Evolutionary conservation across 1,140 invertebrate genomes (phyloP).

Genomic region (Galleria mellonella): DNA sequence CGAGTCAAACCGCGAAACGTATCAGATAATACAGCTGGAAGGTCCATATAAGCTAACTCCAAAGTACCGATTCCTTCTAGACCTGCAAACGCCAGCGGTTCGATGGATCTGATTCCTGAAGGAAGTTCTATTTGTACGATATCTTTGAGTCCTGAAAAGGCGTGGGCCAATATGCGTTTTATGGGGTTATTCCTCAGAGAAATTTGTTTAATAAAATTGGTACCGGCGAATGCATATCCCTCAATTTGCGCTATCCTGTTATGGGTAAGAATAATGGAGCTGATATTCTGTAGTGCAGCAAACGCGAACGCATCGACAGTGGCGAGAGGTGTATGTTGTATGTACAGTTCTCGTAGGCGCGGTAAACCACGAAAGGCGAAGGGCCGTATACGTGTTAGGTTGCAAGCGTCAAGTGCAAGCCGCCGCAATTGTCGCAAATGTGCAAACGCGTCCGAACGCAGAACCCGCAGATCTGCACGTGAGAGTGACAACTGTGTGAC

Average conservation of each 20-base stretch:
- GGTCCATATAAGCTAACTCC: slow-evolving; percentile 88
- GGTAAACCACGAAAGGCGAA: slow-evolving; percentile 88
- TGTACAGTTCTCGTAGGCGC: slow-evolving; percentile 83
- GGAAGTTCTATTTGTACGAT: slow-evolving; percentile 85
- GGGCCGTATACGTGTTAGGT: slow-evolving; percentile 84
- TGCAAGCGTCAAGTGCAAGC: slow-evolving; percentile 86
- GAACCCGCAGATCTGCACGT: slow-evolving; percentile 85
- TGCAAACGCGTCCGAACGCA: slow-evolving; percentile 86
- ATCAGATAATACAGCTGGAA: slow-evolving; percentile 79
- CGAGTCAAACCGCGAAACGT: slow-evolving; percentile 86
- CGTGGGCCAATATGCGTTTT: slow-evolving; percentile 81
- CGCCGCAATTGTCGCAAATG: slow-evolving; percentile 82
- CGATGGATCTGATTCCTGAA: slow-evolving; percentile 83
- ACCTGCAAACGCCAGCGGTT: slow-evolving; percentile 86
- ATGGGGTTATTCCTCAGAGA: slow-evolving; percentile 86
- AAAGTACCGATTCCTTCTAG: slow-evolving; percentile 84
- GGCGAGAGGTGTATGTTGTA: slow-evolving; percentile 86
- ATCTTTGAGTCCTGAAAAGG: slow-evolving; percentile 87
- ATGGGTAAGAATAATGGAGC: slow-evolving; percentile 82
- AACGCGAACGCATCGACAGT: slow-evolving; percentile 86
- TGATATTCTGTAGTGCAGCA: slow-evolving; percentile 87
- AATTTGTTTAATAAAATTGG: slow-evolving; percentile 84
- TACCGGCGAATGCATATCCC: slow-evolving; percentile 87
- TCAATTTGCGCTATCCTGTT: slow-evolving; percentile 87
- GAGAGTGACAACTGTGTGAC: slow-evolving; percentile 88